Evolutionary conservation across 2,888 invertebrate genomes (phyloP), one percentile per base, ranked within the genome.

Genomic region (Zaprionus obscuricornis): DNA sequence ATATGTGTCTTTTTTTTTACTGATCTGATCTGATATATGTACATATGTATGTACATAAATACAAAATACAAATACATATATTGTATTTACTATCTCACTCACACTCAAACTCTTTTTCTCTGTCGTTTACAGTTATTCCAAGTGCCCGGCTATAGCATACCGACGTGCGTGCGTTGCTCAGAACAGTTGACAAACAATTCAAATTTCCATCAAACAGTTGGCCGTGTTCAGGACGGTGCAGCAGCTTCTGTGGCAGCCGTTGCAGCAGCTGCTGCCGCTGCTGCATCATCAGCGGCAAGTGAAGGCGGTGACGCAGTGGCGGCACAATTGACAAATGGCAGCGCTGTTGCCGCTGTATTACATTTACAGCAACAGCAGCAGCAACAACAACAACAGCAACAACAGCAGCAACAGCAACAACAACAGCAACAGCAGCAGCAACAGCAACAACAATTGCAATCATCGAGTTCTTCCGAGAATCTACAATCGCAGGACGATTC

Each of bases 111-210:
- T 17, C 31, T 14, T 45, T 22, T 39, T 27, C 16, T 45, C 14
- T 20, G 22, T 36, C 37, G 20, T 22, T 68, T 83, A 31, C 75
- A 90, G 89, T 84, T 90, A 75, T 90, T 90, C 70, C 90, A 90
- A 88, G 90, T 90, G 54, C 89, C 90, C 75, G 90, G 90, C 57
- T 90, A 90, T 83, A 89, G 88, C 82, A 86, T 90, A 74, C 90
- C 90, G 70, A 90, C 90, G 58, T 90, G 90, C 85, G 89, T 89
- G 36, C 90, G 90, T 87, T 90, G 90, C 79, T 90, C 90, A 27
- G 90, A 90, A 70, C 90, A 89, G 85, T 85, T 90, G 76, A 89
- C 90, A 34, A 87, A 87, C 33, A 90, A 89, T 71, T 86, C 81
- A 22, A 81, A 88, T 57, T 90, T 90, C 52, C 90, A 90, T 86